Base-by-base conservation (phyloP, 1,140 invertebrate species). In the Xylocopa sonorina region DNA sequence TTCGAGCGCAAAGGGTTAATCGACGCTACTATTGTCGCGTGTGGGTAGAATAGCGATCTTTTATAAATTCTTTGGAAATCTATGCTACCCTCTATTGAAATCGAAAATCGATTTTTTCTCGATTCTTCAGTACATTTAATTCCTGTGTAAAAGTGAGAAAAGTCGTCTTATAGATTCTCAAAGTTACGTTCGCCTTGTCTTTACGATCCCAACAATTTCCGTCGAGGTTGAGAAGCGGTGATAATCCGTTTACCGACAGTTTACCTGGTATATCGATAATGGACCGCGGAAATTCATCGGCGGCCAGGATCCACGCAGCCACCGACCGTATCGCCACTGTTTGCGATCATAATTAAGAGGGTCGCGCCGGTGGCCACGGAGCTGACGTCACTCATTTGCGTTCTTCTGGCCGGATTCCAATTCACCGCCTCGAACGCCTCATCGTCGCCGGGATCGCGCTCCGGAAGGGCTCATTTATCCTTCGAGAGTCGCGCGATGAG, bases 361-460 rank as follows among this genome's bases (percentile, higher is more conserved):
- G 62, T 34, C 27, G 62, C 10, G 29, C 53, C 27, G 24, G 51
- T 46, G 29, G 64, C 64, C 75, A 60, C 66, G 32, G 41, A 9
- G 51, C 38, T 77, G 75, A 60, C 66, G 75, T 77, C 75, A 69
- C 50, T 77, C 43, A 69, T 77, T 77, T 77, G 53, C 64, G 51
- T 69, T 77, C 53, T 77, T 77, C 75, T 77, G 75, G 75, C 66
- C 16, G 66, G 43, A 58, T 69, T 77, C 75, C 75, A 77, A 77
- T 77, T 69, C 50, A 24, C 51, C 50, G 58, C 21, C 75, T 77
- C 64, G 66, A 69, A 69, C n/a, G n/a, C 60, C 64, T 69, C 51
- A 58, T 77, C 74, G 60, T 43, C 60, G 73, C 27, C 60, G 58
- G 48, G 29, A 24, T 43, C 50, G 27, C 27, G 27, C 29, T 46